Evolutionary conservation across 1,140 invertebrate species (phyloP), one percentile per base, ranked within the genome.

Genomic region (Drosophila pachea): DNA sequence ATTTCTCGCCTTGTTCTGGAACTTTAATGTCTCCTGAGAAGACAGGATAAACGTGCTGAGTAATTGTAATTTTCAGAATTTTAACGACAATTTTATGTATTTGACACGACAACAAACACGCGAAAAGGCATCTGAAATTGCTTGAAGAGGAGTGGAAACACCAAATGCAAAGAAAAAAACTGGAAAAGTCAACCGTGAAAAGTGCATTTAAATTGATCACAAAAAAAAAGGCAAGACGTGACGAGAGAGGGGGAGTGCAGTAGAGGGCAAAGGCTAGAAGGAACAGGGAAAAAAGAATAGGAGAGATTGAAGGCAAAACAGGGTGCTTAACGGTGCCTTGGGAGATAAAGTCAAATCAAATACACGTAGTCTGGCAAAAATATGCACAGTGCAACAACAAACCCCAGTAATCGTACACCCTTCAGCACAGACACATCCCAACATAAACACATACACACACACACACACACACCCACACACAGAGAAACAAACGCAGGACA

Each of bases 261-360:
- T 22, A 22, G 22, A 22, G 22, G 22, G 22, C 22, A 22, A 22
- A 22, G 22, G 22, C 22, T 22, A 22, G 22, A 22, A 3, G 22
- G 22, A 22, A 22, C 22, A 22, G 22, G 22, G 22, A 3, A 22
- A 22, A 22, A 22, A 22, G 22, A 22, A 22, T 22, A 22, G 22
- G 22, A 22, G 22, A 22, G 22, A 22, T 22, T 22, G 22, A 22
- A 3, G 22, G 22, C 3, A 22, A 22, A 22, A 22, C 22, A 3
- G 22, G 22, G 4, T 2, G 38, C 12, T 16, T 36, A 43, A 8
- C 4, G 7, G 50, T 33, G 14, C 68, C 67, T 12, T 65, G 61
- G 65, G 29, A 59, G 49, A 63, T 64, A 66, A 53, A 74, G 73
- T 77, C 73, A 77, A 68, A 82, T 73, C 76, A 75, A 73, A 74